Evolutionary conservation across 2,888 invertebrate genomes (phyloP), one percentile per base, ranked within the genome.

Genomic region (Unio delphinus): DNA sequence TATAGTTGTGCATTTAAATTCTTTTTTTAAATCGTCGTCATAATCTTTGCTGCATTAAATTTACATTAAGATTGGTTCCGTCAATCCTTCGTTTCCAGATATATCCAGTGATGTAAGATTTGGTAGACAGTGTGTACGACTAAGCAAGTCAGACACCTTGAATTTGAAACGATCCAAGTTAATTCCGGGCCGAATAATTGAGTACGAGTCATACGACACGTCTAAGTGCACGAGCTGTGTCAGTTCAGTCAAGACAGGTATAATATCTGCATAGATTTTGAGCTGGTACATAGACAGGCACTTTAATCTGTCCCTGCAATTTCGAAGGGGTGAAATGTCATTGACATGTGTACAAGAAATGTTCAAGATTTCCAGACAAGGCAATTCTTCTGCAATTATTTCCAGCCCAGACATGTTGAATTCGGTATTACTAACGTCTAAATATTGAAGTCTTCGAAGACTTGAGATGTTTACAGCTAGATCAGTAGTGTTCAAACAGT

Each of bases 381-480:
- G 92, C 73, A 94, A 90, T 89, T 94, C 93, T 79, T 93, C 92
- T 72, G 93, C 92, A 65, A 94, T 91, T 75, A 93, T 92, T 80
- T 93, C 92, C 74, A 94, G 90, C 30, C 92, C 92, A 79, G 92
- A 92, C 74, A 92, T 92, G 86, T 93, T 93, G 83, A 94, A 92
- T 83, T 93, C 93, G 18, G 94, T 94, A 81, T 92, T 91, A 68
- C 93, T 92, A 6, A 94, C 92, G 89, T 94, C 93, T 59, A 94
- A 73, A 63, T 76, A 82, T 55, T 84, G 92, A 67, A 94, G 88
- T 75, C 92, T 92, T 73, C 91, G 91, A 61, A 94, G 90, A 84
- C 92, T 92, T 55, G 92, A 92, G 75, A 94, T 90, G 61, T 93
- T 92, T 62, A 93, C 92, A 69, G 92, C 90, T 58, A 92, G 91